Evolutionary conservation across 2,888 invertebrate genomes (phyloP).

Genomic region (Acheta domesticus): DNA sequence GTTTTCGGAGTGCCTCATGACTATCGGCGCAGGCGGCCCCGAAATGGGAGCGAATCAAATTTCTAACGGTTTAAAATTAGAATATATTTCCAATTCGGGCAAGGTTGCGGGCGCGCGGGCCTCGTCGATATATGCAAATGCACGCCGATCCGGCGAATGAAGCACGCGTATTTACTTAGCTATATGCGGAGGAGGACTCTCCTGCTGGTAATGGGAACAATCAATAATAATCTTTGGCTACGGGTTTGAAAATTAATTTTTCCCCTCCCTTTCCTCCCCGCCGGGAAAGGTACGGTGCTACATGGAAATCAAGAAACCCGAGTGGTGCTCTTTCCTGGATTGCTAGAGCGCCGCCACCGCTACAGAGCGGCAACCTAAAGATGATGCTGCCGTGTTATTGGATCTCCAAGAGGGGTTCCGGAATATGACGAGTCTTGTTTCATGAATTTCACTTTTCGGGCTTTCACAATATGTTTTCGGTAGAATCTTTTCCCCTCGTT

Average conservation of each 20-base stretch:
- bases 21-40: neutral
- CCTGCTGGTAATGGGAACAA: constrained; percentile 4
- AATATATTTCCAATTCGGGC: constrained; percentile 6
- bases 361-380: too few relatives aligned
- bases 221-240: constrained; percentile 18
- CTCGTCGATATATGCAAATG: constrained; percentile 18
- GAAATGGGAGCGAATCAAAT: neutral
- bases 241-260: constrained; percentile 1
- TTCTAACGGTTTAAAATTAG: constrained; percentile 18
- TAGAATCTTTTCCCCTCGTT: too few relatives aligned
- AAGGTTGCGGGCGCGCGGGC: neutral
- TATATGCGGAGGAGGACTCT: neutral
- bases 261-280: neutral
- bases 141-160: neutral
- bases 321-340: too few relatives aligned
- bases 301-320: too few relatives aligned
- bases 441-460: too few relatives aligned
- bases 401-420: too few relatives aligned
- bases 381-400: too few relatives aligned
- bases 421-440: too few relatives aligned
- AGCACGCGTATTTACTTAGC: constrained; percentile 18
- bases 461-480: too few relatives aligned
- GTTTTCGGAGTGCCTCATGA: neutral
- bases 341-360: too few relatives aligned
- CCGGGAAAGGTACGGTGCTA: too few relatives aligned